Base-by-base conservation (phyloP, 1,140 invertebrate species). In the Eupeodes corollae region DNA sequence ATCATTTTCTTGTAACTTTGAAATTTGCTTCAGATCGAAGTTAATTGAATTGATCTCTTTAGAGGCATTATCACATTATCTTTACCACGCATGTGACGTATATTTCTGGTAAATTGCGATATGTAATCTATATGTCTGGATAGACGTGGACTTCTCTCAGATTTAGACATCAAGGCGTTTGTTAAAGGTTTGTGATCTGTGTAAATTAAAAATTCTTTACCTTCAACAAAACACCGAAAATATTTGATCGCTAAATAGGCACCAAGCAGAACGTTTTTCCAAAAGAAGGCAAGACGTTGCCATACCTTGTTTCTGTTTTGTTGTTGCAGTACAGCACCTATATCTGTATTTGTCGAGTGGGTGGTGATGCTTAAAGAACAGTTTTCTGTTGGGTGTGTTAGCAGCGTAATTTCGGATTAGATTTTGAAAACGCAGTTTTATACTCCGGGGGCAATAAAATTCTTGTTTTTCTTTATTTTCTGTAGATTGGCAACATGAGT, bases 111-210 rank as follows among this genome's bases (percentile, higher is more conserved):
- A 48, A 64, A 70, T 51, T 70, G 64, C 0, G 56, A 46, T 14
- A 73, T 67, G 15, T 46, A 68, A 44, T 70, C 57, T 0, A 72
- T 44, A n/a, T 72, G 58, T 30, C 46, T 47, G 33, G 52, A 54
- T 50, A 55, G 59, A 33, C 56, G 32, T 19, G 53, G 54, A 12
- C 55, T 52, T 46, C 61, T 67, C 12, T 65, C 56, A 6, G 30
- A 3, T 35, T 54, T 58, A 43, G 66, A 51, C 30, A 42, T 16
- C 37, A 70, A 69, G 1, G 59, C 56, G 44, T 47, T 59, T 13
- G 51, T 58, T 9, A 72, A 44, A 2, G 66, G 69, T 46, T 67
- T 65, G 47, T 73, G 72, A 47, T 73, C 64, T 5, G 61, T 69
- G 19, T 47, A 62, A 8, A 73, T 55, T 0, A 41, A 50, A 39